Evolutionary conservation across 1,140 invertebrate genomes (phyloP).

Genomic region (Drosophila dunni): DNA sequence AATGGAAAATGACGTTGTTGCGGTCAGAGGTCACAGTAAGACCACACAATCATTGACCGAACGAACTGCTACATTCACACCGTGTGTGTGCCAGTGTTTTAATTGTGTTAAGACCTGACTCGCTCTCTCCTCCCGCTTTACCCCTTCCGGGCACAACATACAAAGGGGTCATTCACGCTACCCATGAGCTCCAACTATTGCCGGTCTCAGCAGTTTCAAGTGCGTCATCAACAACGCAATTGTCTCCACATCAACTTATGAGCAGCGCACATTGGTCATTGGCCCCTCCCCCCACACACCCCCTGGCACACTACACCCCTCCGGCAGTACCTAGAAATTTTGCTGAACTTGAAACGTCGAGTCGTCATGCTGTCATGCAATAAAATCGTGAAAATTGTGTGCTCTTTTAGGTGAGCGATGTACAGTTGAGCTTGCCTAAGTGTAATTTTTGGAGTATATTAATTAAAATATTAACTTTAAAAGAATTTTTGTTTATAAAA

Average conservation of each 20-base stretch:
- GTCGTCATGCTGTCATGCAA: slow-evolving; percentile 52
- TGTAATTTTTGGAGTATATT: no score
- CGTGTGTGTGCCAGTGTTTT: slow-evolving; percentile 22
- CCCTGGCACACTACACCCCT: neutral
- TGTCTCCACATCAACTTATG: slow-evolving; percentile 31
- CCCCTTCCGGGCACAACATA: neutral
- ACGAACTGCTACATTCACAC: slow-evolving; percentile 4
- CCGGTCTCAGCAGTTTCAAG: slow-evolving; percentile 50
- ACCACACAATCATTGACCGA: slow-evolving; percentile 35
- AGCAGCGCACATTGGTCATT: slow-evolving; percentile 48
- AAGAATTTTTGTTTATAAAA: no score
- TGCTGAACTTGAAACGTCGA: slow-evolving; percentile 60
- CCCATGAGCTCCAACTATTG: slow-evolving; percentile 22
- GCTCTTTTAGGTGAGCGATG: slow-evolving; percentile 18
- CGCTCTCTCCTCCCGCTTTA: neutral
- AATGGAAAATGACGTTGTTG: neutral
- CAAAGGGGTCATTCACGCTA: slow-evolving; percentile 49
- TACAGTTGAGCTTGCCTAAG: slow-evolving; percentile 2
- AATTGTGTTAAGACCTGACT: slow-evolving; percentile 45
- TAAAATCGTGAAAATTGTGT: slow-evolving; percentile 52
- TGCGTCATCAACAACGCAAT: slow-evolving; percentile 63
- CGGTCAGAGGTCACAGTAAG: neutral
- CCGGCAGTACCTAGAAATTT: slow-evolving; percentile 25
- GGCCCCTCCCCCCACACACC: slow-evolving; percentile 16
- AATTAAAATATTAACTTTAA: no score